phyloP scores from a whole-genome alignment of 2,888 invertebrate species.

The Lordiphosa fenestrarum region DNA sequence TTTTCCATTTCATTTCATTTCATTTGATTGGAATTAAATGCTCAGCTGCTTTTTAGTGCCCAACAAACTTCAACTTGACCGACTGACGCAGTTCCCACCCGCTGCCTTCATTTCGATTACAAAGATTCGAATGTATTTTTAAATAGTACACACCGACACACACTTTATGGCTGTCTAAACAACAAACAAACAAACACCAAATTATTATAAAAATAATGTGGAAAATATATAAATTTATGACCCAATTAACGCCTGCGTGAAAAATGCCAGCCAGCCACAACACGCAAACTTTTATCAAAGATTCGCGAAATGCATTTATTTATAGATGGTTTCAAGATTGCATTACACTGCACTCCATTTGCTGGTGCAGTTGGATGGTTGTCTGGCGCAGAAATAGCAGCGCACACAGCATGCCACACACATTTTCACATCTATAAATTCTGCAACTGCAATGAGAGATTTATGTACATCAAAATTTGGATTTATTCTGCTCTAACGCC shows the following conservation, averaged over 20 bases:
- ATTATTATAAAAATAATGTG: conserved; percentile 54
- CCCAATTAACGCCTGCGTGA: conserved; percentile 65
- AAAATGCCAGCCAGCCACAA: conserved; percentile 22
- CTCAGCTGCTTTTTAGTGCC: conserved; percentile 9
- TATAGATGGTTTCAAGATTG: conserved; percentile 62
- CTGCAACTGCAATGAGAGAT: conserved; percentile 21
- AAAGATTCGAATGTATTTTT: conserved; percentile 33
- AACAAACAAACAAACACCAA: conserved; percentile 28
- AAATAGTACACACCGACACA: neutral
- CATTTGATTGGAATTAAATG: conserved; percentile 17
- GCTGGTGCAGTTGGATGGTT: conserved; percentile 12
- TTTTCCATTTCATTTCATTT: conserved; percentile 21
- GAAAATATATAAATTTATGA: conserved; percentile 64
- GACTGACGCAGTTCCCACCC: conserved; percentile 24
- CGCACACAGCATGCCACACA: neutral
- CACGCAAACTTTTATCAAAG: conserved; percentile 56
- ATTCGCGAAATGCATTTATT: conserved; percentile 61
- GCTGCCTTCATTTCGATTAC: conserved; percentile 10
- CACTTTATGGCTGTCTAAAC: conserved; percentile 1
- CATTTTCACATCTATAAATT: conserved; percentile 21
- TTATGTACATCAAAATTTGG: conserved; percentile 30
- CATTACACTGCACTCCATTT: conserved; percentile 53
- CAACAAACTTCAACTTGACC: conserved; percentile 64
- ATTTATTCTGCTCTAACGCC: conserved; percentile 12
- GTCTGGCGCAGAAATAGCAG: conserved; percentile 40